phyloP scores from a whole-genome alignment of 2,797 vertebrate species.

The Dicrostonyx torquatus region DNA sequence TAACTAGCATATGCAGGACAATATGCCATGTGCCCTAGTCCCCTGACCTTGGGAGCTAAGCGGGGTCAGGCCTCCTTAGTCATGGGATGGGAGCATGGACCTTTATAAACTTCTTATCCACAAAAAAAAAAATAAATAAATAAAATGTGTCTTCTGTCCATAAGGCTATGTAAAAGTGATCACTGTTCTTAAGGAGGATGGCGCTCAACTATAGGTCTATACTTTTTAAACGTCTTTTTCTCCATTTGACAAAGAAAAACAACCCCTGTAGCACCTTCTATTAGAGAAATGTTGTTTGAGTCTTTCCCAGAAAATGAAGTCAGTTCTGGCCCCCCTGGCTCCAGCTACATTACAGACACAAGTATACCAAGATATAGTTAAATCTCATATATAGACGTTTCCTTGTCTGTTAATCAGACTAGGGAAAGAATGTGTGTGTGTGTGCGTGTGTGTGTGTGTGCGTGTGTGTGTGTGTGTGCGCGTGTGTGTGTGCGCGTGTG shows the following conservation, averaged over 20 bases:
- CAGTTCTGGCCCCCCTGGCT: background rate
- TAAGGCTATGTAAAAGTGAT: background rate
- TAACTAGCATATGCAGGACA: background rate
- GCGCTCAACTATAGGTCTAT: background rate
- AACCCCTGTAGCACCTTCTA: background rate
- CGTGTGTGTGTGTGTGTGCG: background rate
- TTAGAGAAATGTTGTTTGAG: background rate
- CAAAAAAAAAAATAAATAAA: no score
- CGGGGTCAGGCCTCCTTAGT: background rate
- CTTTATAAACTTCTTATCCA: background rate
- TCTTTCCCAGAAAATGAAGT: background rate
- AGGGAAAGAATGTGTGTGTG: background rate
- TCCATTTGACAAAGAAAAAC: background rate
- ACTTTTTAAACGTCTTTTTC: background rate
- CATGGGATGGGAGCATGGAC: no score
- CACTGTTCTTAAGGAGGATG: background rate
- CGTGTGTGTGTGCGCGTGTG: background rate
- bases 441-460: background rate
- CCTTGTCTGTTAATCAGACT: background rate
- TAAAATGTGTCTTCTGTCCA: background rate
- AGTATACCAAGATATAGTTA: background rate
- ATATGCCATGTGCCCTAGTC: background rate
- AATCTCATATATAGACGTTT: background rate
- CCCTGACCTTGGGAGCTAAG: background rate
- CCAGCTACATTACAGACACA: background rate